Percentiles rank a stretch among this genome's conserved stretches.
Evolutionary conservation across 2,888 invertebrate species (phyloP).

Genomic region (Agonopterix alstromeriana): DNA sequence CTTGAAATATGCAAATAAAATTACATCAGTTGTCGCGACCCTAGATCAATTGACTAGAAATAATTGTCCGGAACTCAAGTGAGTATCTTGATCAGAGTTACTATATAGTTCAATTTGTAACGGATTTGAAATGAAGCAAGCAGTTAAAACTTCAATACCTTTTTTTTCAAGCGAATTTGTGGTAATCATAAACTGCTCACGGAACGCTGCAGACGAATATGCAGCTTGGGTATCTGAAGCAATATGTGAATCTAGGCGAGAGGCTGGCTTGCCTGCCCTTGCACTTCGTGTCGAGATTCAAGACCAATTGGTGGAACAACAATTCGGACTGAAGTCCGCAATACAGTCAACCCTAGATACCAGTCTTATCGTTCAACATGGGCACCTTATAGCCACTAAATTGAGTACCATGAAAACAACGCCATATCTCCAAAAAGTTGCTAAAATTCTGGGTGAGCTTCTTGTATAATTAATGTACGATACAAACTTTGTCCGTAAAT

Average conservation of each 20-base stretch:
- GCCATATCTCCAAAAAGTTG: no score
- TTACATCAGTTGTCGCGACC: conserved; percentile 24
- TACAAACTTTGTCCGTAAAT: no score
- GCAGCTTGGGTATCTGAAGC: conserved; percentile 23
- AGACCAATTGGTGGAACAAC: conserved; percentile 13
- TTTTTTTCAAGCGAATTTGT: conserved; percentile 28
- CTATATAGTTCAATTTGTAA: no score
- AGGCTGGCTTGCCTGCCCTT: conserved; percentile 29
- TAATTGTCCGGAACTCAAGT: conserved; percentile 33
- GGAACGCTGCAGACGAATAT: conserved; percentile 25
- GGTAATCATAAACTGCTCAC: conserved; percentile 20
- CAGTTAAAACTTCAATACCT: background rate
- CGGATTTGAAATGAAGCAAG: background rate
- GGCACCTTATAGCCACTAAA: no score
- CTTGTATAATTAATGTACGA: no score
- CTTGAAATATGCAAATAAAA: conserved; percentile 25
- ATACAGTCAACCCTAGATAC: no score
- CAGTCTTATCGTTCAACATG: no score
- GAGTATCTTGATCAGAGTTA: no score
- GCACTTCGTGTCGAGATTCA: conserved; percentile 17
- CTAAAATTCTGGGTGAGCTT: no score
- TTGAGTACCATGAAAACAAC: no score
- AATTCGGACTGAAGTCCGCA: no score
- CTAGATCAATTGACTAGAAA: conserved; percentile 32
- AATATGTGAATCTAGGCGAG: conserved; percentile 29